Conservation (phyloP, 37 sponge, comb jelly and placozoan species). For the Halisarca cf. caerulea region DNA sequence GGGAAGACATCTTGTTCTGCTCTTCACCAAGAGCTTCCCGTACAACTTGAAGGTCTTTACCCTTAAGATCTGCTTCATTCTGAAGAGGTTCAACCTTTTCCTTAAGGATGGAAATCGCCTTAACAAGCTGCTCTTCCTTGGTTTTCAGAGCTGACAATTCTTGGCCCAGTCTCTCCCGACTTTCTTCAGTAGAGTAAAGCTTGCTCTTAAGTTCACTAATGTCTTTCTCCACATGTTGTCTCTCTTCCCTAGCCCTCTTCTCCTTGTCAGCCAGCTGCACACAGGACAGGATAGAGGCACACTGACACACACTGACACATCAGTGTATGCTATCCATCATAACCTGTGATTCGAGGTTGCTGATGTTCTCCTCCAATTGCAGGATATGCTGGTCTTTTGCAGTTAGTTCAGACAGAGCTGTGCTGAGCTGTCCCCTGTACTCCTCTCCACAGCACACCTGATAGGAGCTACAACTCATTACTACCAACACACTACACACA, state of each 20-base stretch:
- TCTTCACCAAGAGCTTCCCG: not conserved
- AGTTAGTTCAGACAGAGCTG: too few species aligned
- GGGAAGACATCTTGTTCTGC: too few species aligned
- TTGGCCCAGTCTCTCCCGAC: too few species aligned
- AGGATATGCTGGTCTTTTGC: not conserved
- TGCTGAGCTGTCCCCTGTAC: too few species aligned
- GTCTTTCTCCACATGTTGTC: constrained; percentile 2
- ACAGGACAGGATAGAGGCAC: not conserved
- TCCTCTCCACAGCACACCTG: too few species aligned
- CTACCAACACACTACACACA: too few species aligned
- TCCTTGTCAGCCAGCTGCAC: not conserved
- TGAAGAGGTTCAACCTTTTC: not conserved
- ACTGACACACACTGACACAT: not conserved
- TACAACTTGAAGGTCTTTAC: not conserved
- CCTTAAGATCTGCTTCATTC: not conserved
- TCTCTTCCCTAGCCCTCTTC: constrained; percentile 3
- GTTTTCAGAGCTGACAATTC: not conserved
- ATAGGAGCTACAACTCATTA: too few species aligned
- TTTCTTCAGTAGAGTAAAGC: not conserved
- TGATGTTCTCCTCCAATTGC: not conserved
- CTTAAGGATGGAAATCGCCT: not conserved
- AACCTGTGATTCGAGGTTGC: not conserved
- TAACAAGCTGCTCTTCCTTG: not conserved
- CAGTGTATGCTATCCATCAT: too few species aligned
- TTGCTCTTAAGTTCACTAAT: not conserved